phyloP scores from a whole-genome alignment of 2,113 vertebrate species.

The Centropristis striata region DNA sequence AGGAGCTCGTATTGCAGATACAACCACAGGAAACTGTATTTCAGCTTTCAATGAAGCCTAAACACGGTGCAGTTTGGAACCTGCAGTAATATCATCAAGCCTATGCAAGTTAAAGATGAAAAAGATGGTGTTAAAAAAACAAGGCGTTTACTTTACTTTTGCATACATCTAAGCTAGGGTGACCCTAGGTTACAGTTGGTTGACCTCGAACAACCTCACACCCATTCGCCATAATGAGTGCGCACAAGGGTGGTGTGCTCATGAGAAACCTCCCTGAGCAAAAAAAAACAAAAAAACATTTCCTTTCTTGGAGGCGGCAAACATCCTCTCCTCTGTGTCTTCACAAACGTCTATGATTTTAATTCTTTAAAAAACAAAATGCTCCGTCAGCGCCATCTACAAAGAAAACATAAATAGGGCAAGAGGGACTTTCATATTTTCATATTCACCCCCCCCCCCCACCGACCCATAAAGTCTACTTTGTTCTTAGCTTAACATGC shows the following conservation, averaged over 20 bases:
- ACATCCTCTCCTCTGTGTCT: conserved; percentile 41
- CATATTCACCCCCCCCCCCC: neutral
- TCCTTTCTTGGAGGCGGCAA: conserved; percentile 58
- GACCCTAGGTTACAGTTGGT: conserved; percentile 17
- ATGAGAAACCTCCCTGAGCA: conserved; percentile 46
- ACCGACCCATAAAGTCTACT: neutral
- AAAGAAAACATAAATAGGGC: conserved; percentile 20
- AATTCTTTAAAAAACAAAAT: conserved; percentile 9
- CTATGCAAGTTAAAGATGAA: neutral
- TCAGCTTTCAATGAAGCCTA: conserved; percentile 42
- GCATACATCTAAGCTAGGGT: neutral
- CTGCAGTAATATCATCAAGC: neutral
- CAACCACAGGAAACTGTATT: conserved; percentile 80
- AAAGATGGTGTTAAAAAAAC: neutral
- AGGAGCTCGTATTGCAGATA: conserved; percentile 57
- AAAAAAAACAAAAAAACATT: conserved; percentile 52
- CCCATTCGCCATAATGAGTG: conserved; percentile 15
- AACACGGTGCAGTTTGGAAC: conserved; percentile 2
- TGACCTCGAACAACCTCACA: conserved; percentile 60
- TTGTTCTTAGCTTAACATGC: conserved; percentile 22
- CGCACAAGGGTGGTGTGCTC: conserved; percentile 31
- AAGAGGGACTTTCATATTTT: conserved; percentile 22
- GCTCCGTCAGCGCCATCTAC: neutral
- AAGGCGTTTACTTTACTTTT: neutral
- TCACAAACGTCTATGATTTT: conserved; percentile 26